Conservation (phyloP, 1,140 invertebrate genomes). For the Penaeus indicus region DNA sequence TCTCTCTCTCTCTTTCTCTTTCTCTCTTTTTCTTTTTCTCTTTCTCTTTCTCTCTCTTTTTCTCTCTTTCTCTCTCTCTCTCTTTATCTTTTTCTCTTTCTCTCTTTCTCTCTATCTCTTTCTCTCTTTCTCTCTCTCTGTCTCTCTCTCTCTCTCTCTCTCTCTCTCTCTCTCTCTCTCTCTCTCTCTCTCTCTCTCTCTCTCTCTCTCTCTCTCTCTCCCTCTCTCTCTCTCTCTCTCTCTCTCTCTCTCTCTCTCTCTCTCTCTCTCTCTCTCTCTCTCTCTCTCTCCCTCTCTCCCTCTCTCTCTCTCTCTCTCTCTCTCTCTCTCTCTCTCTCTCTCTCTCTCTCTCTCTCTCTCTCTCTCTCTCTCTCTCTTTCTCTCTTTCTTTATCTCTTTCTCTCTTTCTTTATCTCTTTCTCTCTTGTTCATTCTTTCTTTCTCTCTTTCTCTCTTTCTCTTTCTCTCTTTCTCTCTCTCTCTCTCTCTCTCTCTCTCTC, state of each 20-base stretch:
- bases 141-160: neutral
- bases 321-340: slow-evolving; percentile 14
- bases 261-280: neutral
- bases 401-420: neutral
- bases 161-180: slow-evolving; percentile 1
- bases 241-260: neutral
- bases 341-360: neutral
- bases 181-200: slow-evolving; percentile 12
- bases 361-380: neutral
- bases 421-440: neutral
- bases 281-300: neutral
- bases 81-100: too few relatives aligned
- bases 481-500: neutral
- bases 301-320: slow-evolving; percentile 23
- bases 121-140: neutral
- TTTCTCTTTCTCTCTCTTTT: too few relatives aligned
- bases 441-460: neutral
- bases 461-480: neutral
- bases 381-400: neutral
- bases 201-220: neutral
- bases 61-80: too few relatives aligned
- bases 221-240: neutral
- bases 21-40: too few relatives aligned
- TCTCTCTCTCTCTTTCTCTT: too few relatives aligned
- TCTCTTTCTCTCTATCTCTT: neutral